Evolutionary conservation across 2,888 invertebrate genomes (phyloP), one percentile per base, ranked within the genome.

Genomic region (Saturnia japonica): DNA sequence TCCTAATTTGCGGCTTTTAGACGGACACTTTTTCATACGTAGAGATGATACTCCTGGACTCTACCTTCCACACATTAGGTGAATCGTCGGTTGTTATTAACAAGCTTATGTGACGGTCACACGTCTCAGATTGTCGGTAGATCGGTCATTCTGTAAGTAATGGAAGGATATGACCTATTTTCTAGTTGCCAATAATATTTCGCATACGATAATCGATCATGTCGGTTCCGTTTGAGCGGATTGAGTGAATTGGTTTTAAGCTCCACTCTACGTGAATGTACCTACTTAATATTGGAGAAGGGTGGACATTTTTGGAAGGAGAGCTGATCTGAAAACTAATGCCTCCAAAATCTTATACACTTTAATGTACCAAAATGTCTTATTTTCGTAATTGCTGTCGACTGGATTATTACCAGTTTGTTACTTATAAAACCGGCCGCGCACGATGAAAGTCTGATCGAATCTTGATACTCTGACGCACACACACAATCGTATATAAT

Each of bases 131-230:
- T 68, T 68, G 68, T 68, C 68, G 68, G 43, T 25, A 47, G 68
- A 54, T 19, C n/a, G 68, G 68, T 68, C 68, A 68, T 54, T 68
- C 54, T 67, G 72, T 72, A 79, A 80, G 81, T 34, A 40, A 64
- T 64, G 40, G 64, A 84, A 82, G 79, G 81, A 84, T 84, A 76
- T 77, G 78, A 69, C 72, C 77, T 77, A 79, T 81, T 80, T 82
- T 78, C 77, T 77, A 80, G 77, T 80, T 76, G 74, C 73, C 75
- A 76, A 75, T 77, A 73, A 81, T 81, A 79, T 82, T 82, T 79
- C 73, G 77, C 75, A 72, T 68, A 72, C 69, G 69, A 72, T 77
- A 71, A 84, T 84, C 82, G 77, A 82, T 84, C 84, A 84, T 81
- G 77, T 73, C 70, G 66, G 45, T 72, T 72, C 73, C 75, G 72